Evolutionary conservation across 2,888 invertebrate genomes (phyloP), one percentile per base, ranked within the genome.

Genomic region (Stomorhina lunata): DNA sequence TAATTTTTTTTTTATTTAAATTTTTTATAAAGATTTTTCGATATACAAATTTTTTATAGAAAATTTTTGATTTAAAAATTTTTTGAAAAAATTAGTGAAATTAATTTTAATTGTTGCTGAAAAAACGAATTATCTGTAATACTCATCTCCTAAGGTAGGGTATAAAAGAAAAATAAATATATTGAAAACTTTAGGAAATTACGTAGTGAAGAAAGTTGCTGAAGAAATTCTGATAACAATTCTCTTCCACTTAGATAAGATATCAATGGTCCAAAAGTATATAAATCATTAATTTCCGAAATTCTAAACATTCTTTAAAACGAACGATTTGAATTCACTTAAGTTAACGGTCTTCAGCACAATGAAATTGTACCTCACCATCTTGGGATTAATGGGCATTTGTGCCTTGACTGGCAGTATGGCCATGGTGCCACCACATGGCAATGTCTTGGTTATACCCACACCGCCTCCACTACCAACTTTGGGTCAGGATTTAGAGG

Each of bases 401-500:
- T 75, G 57, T 80, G 63, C 50, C 32, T 25, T 69, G 20, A 17
- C 48, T 25, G 27, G 15, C 5, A 53, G 12, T 22, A 27, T 43
- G 7, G 29, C 71, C 7, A 55, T 71, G 22, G 45, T 61, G 17
- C 48, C 66, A 69, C 48, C 65, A 29, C 25, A 6, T 9, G 55
- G 50, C 43, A 7, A 53, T 25, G 12, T 65, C 9, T 34, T 17
- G n/a, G 57, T 72, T 15, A 10, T 72, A 10, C 25, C 72, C 1
- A 55, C 77, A 68, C 77, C 57, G 40, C 63, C 80, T 20, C 66
- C 73, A 15, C 45, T 61, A 15, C 53, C 82, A 7, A 85, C 83
- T n/a, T 66, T 85, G 45, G 69, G 65, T 1, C 83, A 84, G 45
- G 85, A 84, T 50, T 53, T 85, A 4, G 73, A 80, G 20, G 80